Percentiles rank a stretch among this genome's conserved stretches.
These are phyloP conservation scores for Thymelicus acteon DNA, from an alignment of 2,888 invertebrate species.

Conservation along the genomic window DNA sequence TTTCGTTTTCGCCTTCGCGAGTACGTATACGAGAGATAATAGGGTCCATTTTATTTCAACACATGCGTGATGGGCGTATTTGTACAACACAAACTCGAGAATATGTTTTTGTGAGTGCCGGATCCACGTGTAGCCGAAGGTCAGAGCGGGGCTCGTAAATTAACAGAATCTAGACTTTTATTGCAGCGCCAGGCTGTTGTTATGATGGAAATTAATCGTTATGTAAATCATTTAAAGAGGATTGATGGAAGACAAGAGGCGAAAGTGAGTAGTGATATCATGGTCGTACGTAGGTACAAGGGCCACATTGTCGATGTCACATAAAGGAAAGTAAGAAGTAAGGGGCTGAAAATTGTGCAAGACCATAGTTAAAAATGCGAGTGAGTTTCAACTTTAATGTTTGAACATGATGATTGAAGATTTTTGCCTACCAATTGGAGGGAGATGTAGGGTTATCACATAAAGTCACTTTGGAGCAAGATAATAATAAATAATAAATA, in stretches of 20 bases:
- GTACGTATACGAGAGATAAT: background rate
- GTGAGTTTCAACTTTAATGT: too few species aligned
- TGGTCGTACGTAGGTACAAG: background rate
- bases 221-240: background rate
- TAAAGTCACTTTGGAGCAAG: too few species aligned
- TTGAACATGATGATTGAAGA: too few species aligned
- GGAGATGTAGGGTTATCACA: too few species aligned
- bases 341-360: too few species aligned
- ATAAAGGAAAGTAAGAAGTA: too few species aligned
- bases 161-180: constrained; percentile 17
- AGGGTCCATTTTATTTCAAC: constrained; percentile 2
- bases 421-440: too few species aligned
- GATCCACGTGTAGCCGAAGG: constrained; percentile 32
- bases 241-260: background rate
- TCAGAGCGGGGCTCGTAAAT: constrained; percentile 22
- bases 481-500: too few species aligned
- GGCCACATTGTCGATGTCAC: too few species aligned
- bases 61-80: background rate
- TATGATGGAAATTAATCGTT: background rate
- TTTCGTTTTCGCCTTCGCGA: background rate
- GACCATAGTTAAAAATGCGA: too few species aligned
- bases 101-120: constrained; percentile 19
- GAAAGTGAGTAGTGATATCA: background rate
- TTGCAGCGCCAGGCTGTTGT: background rate
- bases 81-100: constrained; percentile 8